Base-by-base conservation (phyloP, 2,888 invertebrate species). In the Lissocephala sabroskyi region DNA sequence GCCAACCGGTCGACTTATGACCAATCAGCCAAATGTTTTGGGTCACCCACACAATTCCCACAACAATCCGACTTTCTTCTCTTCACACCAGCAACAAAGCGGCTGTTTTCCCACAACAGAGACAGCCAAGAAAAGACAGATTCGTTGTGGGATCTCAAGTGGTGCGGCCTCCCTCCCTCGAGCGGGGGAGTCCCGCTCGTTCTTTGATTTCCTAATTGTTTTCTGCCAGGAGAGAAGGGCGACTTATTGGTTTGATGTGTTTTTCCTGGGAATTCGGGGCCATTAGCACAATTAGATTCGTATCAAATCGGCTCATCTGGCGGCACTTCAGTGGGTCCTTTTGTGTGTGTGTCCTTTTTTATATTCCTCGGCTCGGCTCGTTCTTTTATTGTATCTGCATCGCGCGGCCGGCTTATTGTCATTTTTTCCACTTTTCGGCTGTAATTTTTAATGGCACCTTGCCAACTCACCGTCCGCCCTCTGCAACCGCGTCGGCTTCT, bases 371-470 rank as follows among this genome's bases (percentile, higher is more conserved):
- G n/a, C n/a, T n/a, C n/a, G n/a, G n/a, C n/a, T n/a, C n/a, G n/a
- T 45, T 51, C 41, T 26, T 49, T 59, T 43, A 45, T 17, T 40
- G 39, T 28, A 11, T 33, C 17, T 52, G 44, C 50, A 35, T 35
- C 16, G 4, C 35, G 50, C n/a, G n/a, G 46, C 49, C 56, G 59
- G 57, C 62, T 67, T 64, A 62, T 77, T 79, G 75, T 77, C 67
- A 68, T 63, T 63, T 66, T 60, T 68, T 79, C 56, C 62, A 65
- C 60, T 60, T 74, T 68, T 62, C 50, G 68, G 53, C 42, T 61
- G 71, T 74, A 74, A 60, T 58, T 76, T 80, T 80, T 78, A 79
- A 78, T 79, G 65, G 64, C 66, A 76, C 59, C 79, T 79, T 80
- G 79, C 79, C 79, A 80, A 76, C 74, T 73, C 74, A 73, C 76